Base-by-base conservation (phyloP, 2,888 invertebrate species). In the Scaptomyza parva region DNA sequence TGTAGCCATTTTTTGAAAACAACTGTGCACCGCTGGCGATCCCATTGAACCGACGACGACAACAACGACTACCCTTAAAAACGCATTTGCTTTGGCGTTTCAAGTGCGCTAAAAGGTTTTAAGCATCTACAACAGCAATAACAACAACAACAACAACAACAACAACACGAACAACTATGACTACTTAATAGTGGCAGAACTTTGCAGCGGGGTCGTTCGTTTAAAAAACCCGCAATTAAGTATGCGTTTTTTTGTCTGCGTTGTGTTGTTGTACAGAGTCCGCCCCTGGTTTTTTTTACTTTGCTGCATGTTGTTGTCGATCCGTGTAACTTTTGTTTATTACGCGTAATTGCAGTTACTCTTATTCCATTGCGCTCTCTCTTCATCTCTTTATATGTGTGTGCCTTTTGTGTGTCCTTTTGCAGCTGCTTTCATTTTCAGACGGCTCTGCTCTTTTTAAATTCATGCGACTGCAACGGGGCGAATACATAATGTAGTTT, bases 151-250 rank as follows among this genome's bases (percentile, higher is more conserved):
- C n/a, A 30, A 5, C 30, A 33, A 17, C 47, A 35, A 35, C 35
- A 35, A 14, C 14, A 35, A 14, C 14, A 35, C 2, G 14, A 35
- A 35, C 35, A 28, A 55, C 54, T 54, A 26, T 26, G 37, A 37
- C 37, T 17, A 17, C 37, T 37, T 37, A 37, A 37, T 37, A 37
- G 37, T 43, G 45, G 55, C 48, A 39, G 22, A 47, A 48, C 51
- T 66, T 37, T 67, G 54, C 57, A 55, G 47, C 76, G 57, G 74
- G 63, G 72, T 77, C 63, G 72, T 64, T 86, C 86, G 88, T 67
- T 75, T 79, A 77, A 88, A 86, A 89, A 88, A 89, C 89, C 89
- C 69, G 80, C 89, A 88, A 88, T 88, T 88, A 89, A 78, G 48
- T 76, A 85, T 72, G 77, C 86, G 76, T 76, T 83, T 72, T 78